Evolutionary conservation across 2,888 invertebrate genomes (phyloP).

Genomic region (Dicycla oo): DNA sequence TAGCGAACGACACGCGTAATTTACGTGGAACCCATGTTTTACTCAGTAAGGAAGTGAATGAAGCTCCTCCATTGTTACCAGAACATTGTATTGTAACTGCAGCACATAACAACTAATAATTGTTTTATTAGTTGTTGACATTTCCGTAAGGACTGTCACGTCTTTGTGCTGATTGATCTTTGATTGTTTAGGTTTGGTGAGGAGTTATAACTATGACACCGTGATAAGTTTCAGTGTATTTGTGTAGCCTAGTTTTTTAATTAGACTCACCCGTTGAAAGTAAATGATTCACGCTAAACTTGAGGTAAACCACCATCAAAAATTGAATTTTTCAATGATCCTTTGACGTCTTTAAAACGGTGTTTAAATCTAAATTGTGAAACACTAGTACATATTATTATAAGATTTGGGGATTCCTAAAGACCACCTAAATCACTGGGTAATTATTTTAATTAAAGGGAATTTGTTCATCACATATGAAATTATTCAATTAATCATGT

Average conservation of each 20-base stretch:
- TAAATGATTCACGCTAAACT: constrained; percentile 4
- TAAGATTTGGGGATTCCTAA: constrained; percentile 2
- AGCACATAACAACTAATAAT: constrained; percentile 30
- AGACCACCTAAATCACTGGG: not conserved
- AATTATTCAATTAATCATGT: not conserved
- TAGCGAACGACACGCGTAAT: constrained; percentile 42
- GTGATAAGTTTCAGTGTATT: constrained; percentile 2
- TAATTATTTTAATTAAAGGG: not conserved
- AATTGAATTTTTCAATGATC: not conserved
- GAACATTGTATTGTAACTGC: constrained; percentile 38
- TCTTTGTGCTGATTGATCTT: constrained; percentile 25
- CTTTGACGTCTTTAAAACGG: not conserved
- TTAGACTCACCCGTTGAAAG: not conserved
- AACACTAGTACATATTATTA: not conserved
- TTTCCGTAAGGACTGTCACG: constrained; percentile 45
- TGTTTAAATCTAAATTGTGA: not conserved
- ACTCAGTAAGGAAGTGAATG: constrained; percentile 56
- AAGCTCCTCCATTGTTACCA: constrained; percentile 52
- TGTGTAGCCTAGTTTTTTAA: not conserved
- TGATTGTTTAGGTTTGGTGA: constrained; percentile 14
- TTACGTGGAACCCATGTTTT: constrained; percentile 60
- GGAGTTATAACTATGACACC: not conserved
- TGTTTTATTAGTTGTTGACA: constrained; percentile 42
- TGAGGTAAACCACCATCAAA: constrained; percentile 11
- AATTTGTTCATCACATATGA: not conserved